Conservation (phyloP, 2,113 vertebrate genomes). For the Leptosomus discolor region DNA sequence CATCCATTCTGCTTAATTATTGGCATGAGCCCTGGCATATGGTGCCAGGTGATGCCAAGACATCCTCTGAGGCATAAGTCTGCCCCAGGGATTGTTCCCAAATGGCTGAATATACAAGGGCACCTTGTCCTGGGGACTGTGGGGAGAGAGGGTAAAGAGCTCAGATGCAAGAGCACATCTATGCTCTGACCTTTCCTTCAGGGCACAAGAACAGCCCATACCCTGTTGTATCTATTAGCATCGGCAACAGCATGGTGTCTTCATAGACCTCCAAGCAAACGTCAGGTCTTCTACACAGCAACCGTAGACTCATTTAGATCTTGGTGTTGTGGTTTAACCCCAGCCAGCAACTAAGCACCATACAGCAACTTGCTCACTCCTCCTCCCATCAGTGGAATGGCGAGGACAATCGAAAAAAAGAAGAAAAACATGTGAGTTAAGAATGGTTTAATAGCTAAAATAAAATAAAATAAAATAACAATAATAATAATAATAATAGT, state of each 20-base stretch:
- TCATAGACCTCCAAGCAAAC: neutral
- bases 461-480: neutral
- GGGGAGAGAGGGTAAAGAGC: neutral
- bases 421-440: too few relatives aligned
- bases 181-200: neutral
- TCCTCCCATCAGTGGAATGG: neutral
- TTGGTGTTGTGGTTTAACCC: neutral
- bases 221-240: neutral
- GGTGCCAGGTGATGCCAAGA: neutral
- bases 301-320: neutral
- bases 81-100: neutral
- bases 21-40: neutral
- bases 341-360: too few relatives aligned
- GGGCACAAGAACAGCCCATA: neutral
- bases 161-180: neutral
- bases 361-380: neutral
- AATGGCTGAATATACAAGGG: neutral
- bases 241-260: neutral
- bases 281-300: neutral
- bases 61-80: neutral
- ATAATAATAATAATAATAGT: too few relatives aligned
- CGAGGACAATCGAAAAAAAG: neutral
- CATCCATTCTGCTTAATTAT: neutral
- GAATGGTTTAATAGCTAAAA: too few relatives aligned
- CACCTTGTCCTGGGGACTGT: neutral